phyloP scores from a whole-genome alignment of 2,797 vertebrate genomes.

The Poeciliopsis paucimaculata region DNA sequence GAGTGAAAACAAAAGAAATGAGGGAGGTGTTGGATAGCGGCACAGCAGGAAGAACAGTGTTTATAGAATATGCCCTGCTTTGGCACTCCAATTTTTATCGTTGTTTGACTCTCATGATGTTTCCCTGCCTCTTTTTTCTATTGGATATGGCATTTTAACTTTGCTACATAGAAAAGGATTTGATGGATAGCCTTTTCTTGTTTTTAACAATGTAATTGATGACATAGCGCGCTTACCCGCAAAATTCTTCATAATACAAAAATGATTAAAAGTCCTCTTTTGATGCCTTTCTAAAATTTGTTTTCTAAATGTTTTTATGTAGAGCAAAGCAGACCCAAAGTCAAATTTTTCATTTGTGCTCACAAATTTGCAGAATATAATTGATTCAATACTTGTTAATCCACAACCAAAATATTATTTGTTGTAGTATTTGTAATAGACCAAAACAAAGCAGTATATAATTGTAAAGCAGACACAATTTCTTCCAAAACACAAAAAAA shows the following conservation, averaged over 20 bases:
- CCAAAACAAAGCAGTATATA: not conserved
- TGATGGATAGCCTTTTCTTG: conserved; percentile 35
- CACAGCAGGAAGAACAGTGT: conserved; percentile 54
- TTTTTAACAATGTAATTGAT: conserved; percentile 36
- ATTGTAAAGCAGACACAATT: not conserved
- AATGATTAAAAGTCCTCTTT: not conserved
- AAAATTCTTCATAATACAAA: conserved; percentile 1
- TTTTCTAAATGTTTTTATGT: not conserved
- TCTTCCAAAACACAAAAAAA: not conserved
- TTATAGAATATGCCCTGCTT: conserved; percentile 55
- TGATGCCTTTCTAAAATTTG: not conserved
- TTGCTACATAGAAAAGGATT: conserved; percentile 20
- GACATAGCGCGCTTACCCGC: conserved; percentile 37
- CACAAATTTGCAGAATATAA: not conserved
- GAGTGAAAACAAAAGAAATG: conserved; percentile 74
- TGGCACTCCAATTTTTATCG: conserved; percentile 49
- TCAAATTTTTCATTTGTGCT: not conserved
- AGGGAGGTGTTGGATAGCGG: conserved; percentile 55
- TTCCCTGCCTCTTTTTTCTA: conserved; percentile 15
- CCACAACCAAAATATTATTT: not conserved
- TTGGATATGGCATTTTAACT: conserved; percentile 31
- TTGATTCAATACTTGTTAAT: not conserved
- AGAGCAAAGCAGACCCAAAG: not conserved
- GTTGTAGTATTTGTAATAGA: not conserved
- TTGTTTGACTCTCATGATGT: conserved; percentile 36